Evolutionary conservation across 2,113 vertebrate species (phyloP).

Genomic region (Hyperoodon ampullatus): DNA sequence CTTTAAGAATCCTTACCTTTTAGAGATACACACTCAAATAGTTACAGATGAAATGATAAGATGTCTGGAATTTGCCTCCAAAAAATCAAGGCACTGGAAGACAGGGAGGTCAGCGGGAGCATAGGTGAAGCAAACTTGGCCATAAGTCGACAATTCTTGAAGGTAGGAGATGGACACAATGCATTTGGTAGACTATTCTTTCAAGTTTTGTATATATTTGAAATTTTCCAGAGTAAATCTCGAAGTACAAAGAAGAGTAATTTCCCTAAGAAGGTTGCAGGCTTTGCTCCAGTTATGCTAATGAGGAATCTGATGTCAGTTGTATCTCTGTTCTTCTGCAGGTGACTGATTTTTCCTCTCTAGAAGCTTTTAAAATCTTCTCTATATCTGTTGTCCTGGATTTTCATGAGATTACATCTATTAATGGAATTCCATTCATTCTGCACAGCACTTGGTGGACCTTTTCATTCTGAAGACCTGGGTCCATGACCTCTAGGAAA

Average conservation of each 20-base stretch:
- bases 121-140: not conserved
- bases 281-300: not conserved
- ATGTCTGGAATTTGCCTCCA: not conserved
- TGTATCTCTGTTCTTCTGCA: not conserved
- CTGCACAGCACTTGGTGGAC: not conserved
- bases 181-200: not conserved
- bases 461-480: not conserved
- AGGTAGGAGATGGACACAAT: not conserved
- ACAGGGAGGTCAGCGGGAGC: not conserved
- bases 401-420: not conserved
- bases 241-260: not conserved
- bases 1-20: not conserved
- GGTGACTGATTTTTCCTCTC: not conserved
- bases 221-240: not conserved
- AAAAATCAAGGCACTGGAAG: not conserved
- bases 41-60: not conserved
- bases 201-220: not conserved
- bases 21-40: not conserved
- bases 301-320: not conserved
- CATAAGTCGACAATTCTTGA: not conserved
- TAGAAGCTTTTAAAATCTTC: not conserved
- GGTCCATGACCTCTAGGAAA: not conserved
- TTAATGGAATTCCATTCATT: not conserved
- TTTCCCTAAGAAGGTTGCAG: not conserved
- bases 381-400: not conserved